Evolutionary conservation across 2,888 invertebrate species (phyloP), one percentile per base, ranked within the genome.

Genomic region (Acleris sparsana): DNA sequence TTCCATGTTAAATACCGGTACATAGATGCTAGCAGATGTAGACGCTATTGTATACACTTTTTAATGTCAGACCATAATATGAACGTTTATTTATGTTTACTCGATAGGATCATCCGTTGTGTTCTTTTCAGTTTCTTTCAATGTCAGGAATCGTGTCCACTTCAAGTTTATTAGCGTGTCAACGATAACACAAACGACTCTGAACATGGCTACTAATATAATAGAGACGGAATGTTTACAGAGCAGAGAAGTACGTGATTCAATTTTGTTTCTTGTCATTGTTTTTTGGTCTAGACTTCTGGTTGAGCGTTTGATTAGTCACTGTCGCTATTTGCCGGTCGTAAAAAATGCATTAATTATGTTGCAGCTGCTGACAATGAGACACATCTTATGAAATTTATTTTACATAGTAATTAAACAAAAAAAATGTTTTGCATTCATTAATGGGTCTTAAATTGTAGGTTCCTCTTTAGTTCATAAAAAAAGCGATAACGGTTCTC

Each of bases 201-300:
- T 39, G 39, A 25, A 55, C 46, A 29, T 48, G 11, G 29, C 17
- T 20, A 39, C 39, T 46, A n/a, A 61, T 70, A 69, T 74, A 70
- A 71, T 68, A 69, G 72, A 72, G 66, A 71, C 18, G 55, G n/a
- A 51, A 55, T 65, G 60, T 61, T 65, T 51, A 56, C 55, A 83
- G 82, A 88, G 83, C 79, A 80, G 82, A 89, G 4, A 39, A 3
- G 46, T 86, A 80, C 89, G 89, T 89, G 89, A 88, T 86, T 89
- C 86, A 82, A 89, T 90, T 88, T 85, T 82, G 76, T 81, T 83
- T 84, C 77, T 73, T 79, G 78, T 79, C 79, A 79, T 79, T 69
- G 78, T 85, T 86, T 85, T 85, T 84, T 82, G 70, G 69, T 61
- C 3, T 56, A 57, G 56, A 53, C 63, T 53, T 65, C 70, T 68